A percentile compares a stretch with the other conserved stretches of the same genome.
Evolutionary conservation across 2,888 invertebrate genomes (phyloP).

Genomic region (Smittia sp.): DNA sequence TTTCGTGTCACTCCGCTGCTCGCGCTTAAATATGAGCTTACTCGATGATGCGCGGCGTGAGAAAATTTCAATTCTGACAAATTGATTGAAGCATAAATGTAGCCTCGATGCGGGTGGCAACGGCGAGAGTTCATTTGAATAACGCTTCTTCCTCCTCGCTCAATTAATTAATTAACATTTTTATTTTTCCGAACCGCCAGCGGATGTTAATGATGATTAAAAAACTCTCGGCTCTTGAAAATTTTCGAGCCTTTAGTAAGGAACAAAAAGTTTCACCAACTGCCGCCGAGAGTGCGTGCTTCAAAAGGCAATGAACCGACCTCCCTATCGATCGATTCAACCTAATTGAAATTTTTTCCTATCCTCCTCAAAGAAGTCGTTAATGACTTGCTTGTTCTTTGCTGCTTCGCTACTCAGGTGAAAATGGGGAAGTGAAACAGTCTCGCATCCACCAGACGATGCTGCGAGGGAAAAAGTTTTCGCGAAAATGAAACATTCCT

Average conservation of each 20-base stretch:
- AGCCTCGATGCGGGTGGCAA: too few species aligned
- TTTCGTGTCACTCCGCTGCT: neutral
- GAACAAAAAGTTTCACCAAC: neutral
- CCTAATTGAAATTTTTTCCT: neutral
- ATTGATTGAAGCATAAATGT: neutral
- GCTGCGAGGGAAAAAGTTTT: too few species aligned
- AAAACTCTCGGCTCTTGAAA: neutral
- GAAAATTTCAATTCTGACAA: neutral
- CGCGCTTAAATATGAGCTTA: too few species aligned
- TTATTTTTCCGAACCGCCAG: neutral
- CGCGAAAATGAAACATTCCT: too few species aligned
- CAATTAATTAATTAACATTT: constrained; percentile 2
- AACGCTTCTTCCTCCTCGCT: neutral
- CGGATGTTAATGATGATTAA: constrained; percentile 7
- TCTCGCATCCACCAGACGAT: too few species aligned
- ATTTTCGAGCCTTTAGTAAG: neutral
- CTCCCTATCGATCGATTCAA: neutral
- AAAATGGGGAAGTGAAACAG: too few species aligned
- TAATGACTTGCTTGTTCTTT: neutral
- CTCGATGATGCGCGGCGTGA: neutral
- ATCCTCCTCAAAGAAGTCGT: neutral
- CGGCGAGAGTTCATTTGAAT: neutral
- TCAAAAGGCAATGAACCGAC: neutral
- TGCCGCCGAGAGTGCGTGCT: neutral
- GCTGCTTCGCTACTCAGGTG: too few species aligned